A percentile compares a stretch with the other conserved stretches of the same genome.
These are phyloP conservation scores for Melitaea athalia DNA, from an alignment of 2,888 invertebrate species.

Conservation along the genomic window DNA sequence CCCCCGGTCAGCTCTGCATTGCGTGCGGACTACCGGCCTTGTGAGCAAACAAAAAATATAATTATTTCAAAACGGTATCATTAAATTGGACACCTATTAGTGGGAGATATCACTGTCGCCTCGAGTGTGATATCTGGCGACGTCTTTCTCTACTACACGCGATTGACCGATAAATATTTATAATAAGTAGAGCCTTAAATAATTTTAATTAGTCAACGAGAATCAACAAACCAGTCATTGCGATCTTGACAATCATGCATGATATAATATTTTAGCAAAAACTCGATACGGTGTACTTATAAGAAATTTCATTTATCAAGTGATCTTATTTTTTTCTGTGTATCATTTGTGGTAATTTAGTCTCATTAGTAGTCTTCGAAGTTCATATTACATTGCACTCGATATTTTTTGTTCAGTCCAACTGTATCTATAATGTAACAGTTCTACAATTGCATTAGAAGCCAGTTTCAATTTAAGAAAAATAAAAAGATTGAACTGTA, in stretches of 20 bases:
- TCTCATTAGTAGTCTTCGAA: constrained; percentile 23
- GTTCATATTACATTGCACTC: constrained; percentile 16
- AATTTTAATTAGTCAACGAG: constrained; percentile 41
- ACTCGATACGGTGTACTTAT: constrained; percentile 30
- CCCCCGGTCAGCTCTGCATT: constrained; percentile 61
- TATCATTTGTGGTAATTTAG: constrained; percentile 21
- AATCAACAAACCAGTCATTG: constrained; percentile 38
- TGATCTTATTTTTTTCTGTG: constrained; percentile 23
- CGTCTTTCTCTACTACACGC: constrained; percentile 43
- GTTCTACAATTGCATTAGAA: neutral
- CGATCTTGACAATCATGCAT: constrained; percentile 28
- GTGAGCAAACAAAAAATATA: constrained; percentile 65
- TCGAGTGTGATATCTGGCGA: constrained; percentile 54
- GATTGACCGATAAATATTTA: constrained; percentile 30
- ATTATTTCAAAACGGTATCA: constrained; percentile 78
- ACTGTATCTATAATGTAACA: constrained; percentile 9
- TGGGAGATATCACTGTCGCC: constrained; percentile 61
- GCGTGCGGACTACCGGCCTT: constrained; percentile 70
- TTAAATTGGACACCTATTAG: constrained; percentile 63
- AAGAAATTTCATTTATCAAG: constrained; percentile 23
- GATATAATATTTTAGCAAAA: constrained; percentile 41
- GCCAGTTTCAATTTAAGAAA: neutral
- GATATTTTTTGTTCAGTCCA: constrained; percentile 18
- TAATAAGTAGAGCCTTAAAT: constrained; percentile 41
- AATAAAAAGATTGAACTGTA: neutral